Conservation (phyloP, 2,113 vertebrate genomes). For the Apistogramma diplotaenia region DNA sequence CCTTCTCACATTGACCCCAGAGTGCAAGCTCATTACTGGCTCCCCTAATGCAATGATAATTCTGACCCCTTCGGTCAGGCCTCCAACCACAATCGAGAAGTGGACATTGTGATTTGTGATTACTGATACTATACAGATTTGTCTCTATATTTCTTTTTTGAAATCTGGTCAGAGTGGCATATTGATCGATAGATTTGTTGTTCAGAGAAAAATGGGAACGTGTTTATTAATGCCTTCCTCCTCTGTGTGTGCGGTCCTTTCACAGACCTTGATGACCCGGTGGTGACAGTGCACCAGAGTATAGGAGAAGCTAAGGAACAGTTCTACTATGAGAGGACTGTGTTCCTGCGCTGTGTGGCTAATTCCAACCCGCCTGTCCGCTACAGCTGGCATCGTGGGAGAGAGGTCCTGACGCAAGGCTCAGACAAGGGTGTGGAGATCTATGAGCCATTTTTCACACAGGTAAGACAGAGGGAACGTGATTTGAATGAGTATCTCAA, state of each 20-base stretch:
- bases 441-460: conserved; percentile 98
- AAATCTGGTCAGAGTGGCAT: not conserved
- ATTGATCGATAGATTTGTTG: not conserved
- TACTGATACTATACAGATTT: not conserved
- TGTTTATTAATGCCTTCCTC: not conserved
- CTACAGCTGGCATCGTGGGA: conserved; percentile 95
- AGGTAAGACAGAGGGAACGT: conserved; percentile 79
- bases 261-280: conserved; percentile 92
- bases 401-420: conserved; percentile 92
- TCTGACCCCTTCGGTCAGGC: conserved; percentile 4
- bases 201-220: not conserved
- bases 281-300: conserved; percentile 97
- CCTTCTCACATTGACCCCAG: conserved; percentile 17
- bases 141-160: not conserved
- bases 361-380: conserved; percentile 96
- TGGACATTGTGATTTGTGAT: not conserved
- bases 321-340: conserved; percentile 96
- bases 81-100: conserved; percentile 15
- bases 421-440: conserved; percentile 98
- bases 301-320: conserved; percentile 98
- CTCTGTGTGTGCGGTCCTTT: not conserved
- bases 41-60: conserved; percentile 1
- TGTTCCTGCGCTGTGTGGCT: conserved; percentile 95
- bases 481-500: not conserved
- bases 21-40: conserved; percentile 7